These are phyloP conservation scores for Macrocentrus cingulum DNA, from an alignment of 1,140 invertebrate species.

Conservation along the genomic window DNA sequence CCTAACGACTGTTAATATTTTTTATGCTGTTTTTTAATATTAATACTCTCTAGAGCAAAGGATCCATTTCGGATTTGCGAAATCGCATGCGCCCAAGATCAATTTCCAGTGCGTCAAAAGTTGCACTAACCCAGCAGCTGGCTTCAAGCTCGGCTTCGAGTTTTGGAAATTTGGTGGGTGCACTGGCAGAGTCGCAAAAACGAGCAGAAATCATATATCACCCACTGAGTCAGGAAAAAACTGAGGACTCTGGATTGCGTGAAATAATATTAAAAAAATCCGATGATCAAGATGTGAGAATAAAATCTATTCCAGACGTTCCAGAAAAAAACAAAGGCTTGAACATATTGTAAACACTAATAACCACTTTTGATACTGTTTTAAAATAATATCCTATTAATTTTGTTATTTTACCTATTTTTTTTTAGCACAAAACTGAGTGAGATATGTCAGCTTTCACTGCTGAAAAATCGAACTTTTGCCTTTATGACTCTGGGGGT, in stretches of 20 bases:
- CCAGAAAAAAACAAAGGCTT: too few species aligned
- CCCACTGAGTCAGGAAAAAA: neutral
- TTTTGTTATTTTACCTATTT: neutral
- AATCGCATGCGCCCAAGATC: constrained; percentile 30
- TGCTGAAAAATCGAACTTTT: constrained; percentile 45
- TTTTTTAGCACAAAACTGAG: constrained; percentile 30
- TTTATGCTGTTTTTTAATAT: too few species aligned
- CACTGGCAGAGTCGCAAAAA: constrained; percentile 20
- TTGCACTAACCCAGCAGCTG: constrained; percentile 4
- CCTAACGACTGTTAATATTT: too few species aligned
- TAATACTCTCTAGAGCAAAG: too few species aligned
- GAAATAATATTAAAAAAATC: constrained; percentile 21
- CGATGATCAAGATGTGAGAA: constrained; percentile 22
- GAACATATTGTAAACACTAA: too few species aligned
- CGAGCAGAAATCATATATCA: constrained; percentile 6
- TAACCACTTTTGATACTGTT: too few species aligned
- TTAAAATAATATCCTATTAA: too few species aligned
- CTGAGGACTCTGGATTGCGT: neutral
- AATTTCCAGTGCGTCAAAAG: constrained; percentile 16
- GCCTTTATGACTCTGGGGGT: constrained; percentile 48
- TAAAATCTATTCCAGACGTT: too few species aligned
- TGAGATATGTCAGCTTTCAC: constrained; percentile 44
- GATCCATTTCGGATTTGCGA: constrained; percentile 13
- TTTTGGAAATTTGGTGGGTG: constrained; percentile 26
- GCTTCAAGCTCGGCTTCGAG: constrained; percentile 23